These are phyloP conservation scores for Holocentrus rufus DNA, from an alignment of 2,797 vertebrate genomes.

Conservation along the genomic window DNA sequence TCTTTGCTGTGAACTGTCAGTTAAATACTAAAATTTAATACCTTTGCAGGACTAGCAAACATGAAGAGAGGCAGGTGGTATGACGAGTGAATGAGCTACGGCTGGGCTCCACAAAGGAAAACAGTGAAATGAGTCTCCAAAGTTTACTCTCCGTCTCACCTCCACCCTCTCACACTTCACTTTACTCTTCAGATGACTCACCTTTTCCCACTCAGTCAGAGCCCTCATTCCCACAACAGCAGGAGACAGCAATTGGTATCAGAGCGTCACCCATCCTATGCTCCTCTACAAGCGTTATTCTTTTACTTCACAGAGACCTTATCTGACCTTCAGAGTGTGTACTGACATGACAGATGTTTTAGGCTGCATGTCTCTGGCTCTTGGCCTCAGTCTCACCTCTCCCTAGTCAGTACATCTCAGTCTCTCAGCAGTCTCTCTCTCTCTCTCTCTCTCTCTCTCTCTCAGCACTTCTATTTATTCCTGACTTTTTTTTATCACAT, in stretches of 20 bases:
- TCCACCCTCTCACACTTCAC: constrained; percentile 22
- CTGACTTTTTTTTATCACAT: constrained; percentile 1
- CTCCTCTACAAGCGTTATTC: constrained; percentile 25
- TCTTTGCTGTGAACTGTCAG: background rate
- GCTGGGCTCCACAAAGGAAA: constrained; percentile 31
- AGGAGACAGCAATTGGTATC: constrained; percentile 35
- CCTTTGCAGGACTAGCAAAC: background rate
- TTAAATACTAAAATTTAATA: background rate
- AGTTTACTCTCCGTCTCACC: constrained; percentile 53
- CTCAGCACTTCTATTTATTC: background rate
- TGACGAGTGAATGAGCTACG: constrained; percentile 1
- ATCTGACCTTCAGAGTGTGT: constrained; percentile 32
- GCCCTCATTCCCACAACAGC: constrained; percentile 41
- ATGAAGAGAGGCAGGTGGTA: background rate
- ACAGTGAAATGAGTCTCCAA: constrained; percentile 37
- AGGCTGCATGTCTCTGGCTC: constrained; percentile 15
- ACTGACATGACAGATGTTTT: constrained; percentile 35
- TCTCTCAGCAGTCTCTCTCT: background rate
- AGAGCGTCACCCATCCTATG: constrained; percentile 19
- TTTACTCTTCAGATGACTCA: constrained; percentile 51
- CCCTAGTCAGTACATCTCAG: constrained; percentile 1
- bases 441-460: too few species aligned
- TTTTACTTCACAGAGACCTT: constrained; percentile 39
- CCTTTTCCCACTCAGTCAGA: constrained; percentile 52
- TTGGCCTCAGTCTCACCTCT: constrained; percentile 4